Base-by-base conservation (phyloP, 2,113 vertebrate genomes). In the Marcusenius ussheri region DNA sequence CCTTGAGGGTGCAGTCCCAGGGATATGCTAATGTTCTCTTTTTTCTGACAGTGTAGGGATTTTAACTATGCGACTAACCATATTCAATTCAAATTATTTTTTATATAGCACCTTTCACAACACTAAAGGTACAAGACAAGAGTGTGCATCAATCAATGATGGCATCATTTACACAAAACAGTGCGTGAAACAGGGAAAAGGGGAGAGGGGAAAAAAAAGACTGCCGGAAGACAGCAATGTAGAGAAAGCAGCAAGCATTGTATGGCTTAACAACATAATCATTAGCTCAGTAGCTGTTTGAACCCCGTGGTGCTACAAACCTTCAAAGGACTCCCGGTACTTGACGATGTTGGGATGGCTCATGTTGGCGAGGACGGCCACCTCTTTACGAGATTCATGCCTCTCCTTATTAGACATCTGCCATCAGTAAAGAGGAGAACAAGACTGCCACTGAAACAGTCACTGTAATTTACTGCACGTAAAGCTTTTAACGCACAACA, bases 381-480 rank as follows among this genome's bases (percentile, higher is more conserved):
- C 98, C 95, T 99, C 98, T 94, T 97, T 98, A 24, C 98, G 97
- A 39, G 98, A 99, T 94, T 99, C 98, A 93, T 97, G 96, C 92
- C 98, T 97, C 93, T 99, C 98, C 94, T 97, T 99, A 92, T 93
- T 97, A n/a, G 98, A 97, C 98, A 99, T 99, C 98, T 99, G 94
- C 83, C 10, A 90, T 6, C 19, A 42, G 47, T 90, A 21, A 77
- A 4, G 77, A 0, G 83, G 21, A 3, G 5, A 85, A 49, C 13
- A 80, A 42, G 53, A 49, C 49, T 5, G 47, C 6, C 9, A 49
- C 42, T 5, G 53, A 84, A 47, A 47, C 17, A 58, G 17, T n/a
- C 6, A 56, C 31, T 24, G 2, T 53, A 45, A 88, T 45, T 45
- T n/a, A 45, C 53, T 46, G 87, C 85, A 85, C 3, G 5, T 13